These are phyloP conservation scores for Oscheius sp. DNA, from an alignment of 2,888 invertebrate genomes.

Conservation along the genomic window DNA sequence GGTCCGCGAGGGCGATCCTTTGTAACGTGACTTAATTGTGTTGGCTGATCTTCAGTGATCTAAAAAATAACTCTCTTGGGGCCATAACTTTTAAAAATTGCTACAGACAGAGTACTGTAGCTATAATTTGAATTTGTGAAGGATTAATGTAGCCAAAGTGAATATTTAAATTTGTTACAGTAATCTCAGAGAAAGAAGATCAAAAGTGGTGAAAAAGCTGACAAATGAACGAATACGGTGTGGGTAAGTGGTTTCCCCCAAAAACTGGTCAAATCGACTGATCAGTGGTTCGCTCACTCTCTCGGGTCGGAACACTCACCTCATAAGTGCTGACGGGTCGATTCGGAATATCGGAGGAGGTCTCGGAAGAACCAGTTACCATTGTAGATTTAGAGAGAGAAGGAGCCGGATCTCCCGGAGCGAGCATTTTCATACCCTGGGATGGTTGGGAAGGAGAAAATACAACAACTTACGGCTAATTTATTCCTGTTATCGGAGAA, in stretches of 20 bases:
- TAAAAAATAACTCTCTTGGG: background rate
- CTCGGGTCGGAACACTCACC: slow-evolving; percentile 2
- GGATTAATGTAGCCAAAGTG: too few species aligned
- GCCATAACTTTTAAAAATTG: background rate
- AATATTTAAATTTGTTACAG: too few species aligned
- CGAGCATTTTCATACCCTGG: slow-evolving; percentile 18
- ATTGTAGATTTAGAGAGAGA: slow-evolving; percentile 28
- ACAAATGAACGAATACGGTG: too few species aligned
- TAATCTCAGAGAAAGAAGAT: too few species aligned
- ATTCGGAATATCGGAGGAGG: background rate
- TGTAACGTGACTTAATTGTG: slow-evolving; percentile 36
- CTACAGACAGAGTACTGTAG: too few species aligned
- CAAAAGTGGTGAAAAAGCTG: too few species aligned
- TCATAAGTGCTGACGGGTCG: slow-evolving; percentile 27
- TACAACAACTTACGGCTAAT: background rate
- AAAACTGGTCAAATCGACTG: background rate
- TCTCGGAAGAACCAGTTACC: slow-evolving; percentile 15
- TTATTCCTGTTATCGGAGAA: slow-evolving; percentile 27
- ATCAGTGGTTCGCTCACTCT: background rate
- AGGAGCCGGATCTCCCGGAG: slow-evolving; percentile 25
- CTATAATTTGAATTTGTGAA: too few species aligned
- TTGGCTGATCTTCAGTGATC: slow-evolving; percentile 14
- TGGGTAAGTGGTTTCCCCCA: background rate
- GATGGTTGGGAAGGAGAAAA: background rate
- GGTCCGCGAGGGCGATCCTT: slow-evolving; percentile 46